Evolutionary conservation across 2,888 invertebrate genomes (phyloP), one percentile per base, ranked within the genome.

Genomic region (Agonopterix subpropinquella): DNA sequence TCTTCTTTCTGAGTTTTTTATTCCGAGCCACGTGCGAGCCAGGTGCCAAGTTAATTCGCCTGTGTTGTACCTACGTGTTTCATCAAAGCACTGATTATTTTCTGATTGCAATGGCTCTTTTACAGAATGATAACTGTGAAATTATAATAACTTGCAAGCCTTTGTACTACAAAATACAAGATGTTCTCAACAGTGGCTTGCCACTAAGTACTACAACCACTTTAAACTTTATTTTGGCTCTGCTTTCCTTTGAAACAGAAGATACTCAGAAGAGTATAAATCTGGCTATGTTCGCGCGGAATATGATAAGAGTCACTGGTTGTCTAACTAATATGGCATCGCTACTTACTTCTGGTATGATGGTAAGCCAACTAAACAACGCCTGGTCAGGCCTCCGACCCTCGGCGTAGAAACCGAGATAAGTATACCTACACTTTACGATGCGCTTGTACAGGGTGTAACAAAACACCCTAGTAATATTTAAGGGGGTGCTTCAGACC

Each of bases 281-380:
- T 8, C 58, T 78, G 47, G 57, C 65, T 4, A 53, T 64, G 5
- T 69, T 74, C 52, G 77, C 80, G 2, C 75, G 70, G 51, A 78
- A 78, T 47, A 73, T 73, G 72, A 64, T 83, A 1, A 67, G 82
- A 55, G 62, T 58, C 44, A 85, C 80, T 55, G 87, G 88, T 5
- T 83, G 86, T 53, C 61, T 89, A 42, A 61, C 69, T 10, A 61
- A 64, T 8, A 77, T 88, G 74, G 63, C 66, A 37, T 65, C 77
- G 48, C 60, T 81, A 41, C 84, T 86, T 52, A 62, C 62, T 36
- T 65, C 59, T 47, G 56, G 64, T 43, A 81, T 80, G 74, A 66
- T 81, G 76, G 86, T 87, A 67, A 66, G 62, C n/a, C 28, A 28
- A 18, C 2, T 18, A 18, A 4, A 18, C 3, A 4, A 18, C 18